Percentiles rank a stretch among this genome's conserved stretches.
These are phyloP conservation scores for Nymphalis urticae DNA, from an alignment of 2,888 invertebrate species.

Conservation along the genomic window DNA sequence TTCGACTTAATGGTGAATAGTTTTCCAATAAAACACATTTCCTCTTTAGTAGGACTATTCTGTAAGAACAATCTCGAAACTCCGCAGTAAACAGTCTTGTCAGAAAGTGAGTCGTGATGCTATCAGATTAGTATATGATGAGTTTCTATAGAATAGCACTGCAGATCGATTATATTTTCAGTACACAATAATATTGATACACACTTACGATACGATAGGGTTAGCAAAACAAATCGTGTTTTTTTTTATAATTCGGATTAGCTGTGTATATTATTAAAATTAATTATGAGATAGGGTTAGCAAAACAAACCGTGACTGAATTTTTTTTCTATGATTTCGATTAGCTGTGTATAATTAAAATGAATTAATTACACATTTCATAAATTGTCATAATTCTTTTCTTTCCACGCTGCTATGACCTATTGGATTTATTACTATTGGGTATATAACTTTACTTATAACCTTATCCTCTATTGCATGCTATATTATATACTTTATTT, in stretches of 20 bases:
- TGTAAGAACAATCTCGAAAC: no score
- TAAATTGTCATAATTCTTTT: constrained; percentile 71
- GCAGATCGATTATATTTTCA: not conserved
- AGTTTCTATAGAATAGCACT: no score
- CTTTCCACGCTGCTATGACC: constrained; percentile 76
- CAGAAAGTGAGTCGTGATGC: no score
- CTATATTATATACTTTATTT: constrained; percentile 44
- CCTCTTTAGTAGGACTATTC: no score
- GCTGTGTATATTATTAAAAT: not conserved
- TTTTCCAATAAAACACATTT: no score
- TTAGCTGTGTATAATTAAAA: not conserved
- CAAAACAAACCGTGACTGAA: no score
- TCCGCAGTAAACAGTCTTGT: no score
- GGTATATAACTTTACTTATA: constrained; percentile 62
- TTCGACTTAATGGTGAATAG: no score
- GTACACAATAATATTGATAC: not conserved
- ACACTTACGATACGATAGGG: not conserved
- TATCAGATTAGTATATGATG: no score
- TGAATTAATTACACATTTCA: constrained; percentile 9
- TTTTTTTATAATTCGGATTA: not conserved
- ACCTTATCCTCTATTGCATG: constrained; percentile 58
- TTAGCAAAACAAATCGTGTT: no score
- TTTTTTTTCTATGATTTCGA: no score
- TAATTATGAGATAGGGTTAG: not conserved
- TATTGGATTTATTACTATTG: constrained; percentile 75